These are phyloP conservation scores for Oryzias sinensis DNA, from an alignment of 2,797 vertebrate species.

Conservation along the genomic window DNA sequence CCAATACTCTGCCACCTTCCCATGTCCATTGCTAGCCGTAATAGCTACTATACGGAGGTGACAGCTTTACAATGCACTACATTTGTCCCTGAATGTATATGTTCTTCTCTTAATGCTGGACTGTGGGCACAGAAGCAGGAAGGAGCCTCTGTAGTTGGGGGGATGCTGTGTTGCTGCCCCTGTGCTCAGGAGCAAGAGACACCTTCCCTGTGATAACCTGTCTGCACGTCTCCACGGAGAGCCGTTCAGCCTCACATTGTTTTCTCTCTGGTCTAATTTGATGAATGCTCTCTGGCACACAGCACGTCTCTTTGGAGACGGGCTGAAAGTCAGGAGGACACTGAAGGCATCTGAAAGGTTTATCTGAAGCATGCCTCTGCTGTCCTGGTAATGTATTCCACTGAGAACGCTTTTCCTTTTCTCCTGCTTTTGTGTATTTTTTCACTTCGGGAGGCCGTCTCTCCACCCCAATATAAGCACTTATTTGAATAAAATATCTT, in stretches of 20 bases:
- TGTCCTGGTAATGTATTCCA: conserved; percentile 71
- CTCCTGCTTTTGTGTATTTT: conserved; percentile 36
- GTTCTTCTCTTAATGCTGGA: conserved; percentile 33
- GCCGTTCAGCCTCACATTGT: conserved; percentile 65
- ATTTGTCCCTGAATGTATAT: conserved; percentile 36
- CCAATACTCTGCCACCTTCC: conserved; percentile 13
- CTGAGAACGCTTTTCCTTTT: conserved; percentile 58
- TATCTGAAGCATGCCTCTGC: conserved; percentile 63
- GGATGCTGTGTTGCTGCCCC: conserved; percentile 43
- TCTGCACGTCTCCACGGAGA: conserved; percentile 65
- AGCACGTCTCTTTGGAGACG: conserved; percentile 76
- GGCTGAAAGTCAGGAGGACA: conserved; percentile 80
- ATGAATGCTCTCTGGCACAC: conserved; percentile 80
- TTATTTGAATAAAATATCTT: conserved; percentile 31
- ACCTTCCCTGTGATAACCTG: conserved; percentile 77
- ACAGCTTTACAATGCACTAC: conserved; percentile 25
- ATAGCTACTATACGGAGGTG: conserved; percentile 28
- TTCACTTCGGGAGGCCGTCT: conserved; percentile 14
- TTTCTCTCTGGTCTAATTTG: conserved; percentile 78
- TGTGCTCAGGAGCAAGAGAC: conserved; percentile 58
- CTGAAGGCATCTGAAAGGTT: conserved; percentile 77
- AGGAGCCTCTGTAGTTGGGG: conserved; percentile 37
- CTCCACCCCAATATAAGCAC: conserved; percentile 29
- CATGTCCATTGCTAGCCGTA: conserved; percentile 9
- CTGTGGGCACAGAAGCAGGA: conserved; percentile 3